Evolutionary conservation across 1,140 invertebrate genomes (phyloP).

Genomic region (Cydia amplana): DNA sequence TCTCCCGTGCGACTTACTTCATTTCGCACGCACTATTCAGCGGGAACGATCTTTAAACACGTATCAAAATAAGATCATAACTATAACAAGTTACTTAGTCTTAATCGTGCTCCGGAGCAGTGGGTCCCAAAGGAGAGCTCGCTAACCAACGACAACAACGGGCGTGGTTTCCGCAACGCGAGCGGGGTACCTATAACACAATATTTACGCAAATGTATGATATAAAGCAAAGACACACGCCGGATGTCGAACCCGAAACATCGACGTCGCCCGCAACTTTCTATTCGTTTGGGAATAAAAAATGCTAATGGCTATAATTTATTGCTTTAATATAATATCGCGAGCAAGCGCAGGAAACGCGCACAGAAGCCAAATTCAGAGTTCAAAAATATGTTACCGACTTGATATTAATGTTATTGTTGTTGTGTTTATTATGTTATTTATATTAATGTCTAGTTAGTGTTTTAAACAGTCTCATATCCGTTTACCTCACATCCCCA

Average conservation of each 20-base stretch:
- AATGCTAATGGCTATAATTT: background rate
- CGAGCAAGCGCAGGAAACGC: background rate
- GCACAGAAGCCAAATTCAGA: background rate
- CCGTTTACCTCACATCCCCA: no score
- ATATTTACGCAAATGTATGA: constrained; percentile 13
- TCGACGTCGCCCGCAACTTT: background rate
- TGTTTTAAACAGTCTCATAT: no score
- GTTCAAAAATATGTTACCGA: background rate
- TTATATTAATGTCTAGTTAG: background rate
- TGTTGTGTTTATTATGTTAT: no score
- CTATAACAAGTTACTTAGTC: no score
- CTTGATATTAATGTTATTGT: no score
- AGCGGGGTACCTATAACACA: constrained; percentile 6
- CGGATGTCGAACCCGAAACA: background rate
- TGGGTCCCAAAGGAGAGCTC: background rate
- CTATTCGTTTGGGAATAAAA: background rate
- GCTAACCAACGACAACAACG: background rate
- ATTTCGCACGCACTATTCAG: no score
- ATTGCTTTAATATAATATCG: background rate
- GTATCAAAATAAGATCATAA: no score
- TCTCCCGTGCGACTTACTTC: no score
- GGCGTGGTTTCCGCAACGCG: background rate
- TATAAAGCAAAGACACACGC: background rate
- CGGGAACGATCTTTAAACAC: no score
- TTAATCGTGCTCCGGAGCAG: no score